A percentile compares a stretch with the other conserved stretches of the same genome.
These are phyloP conservation scores for Scrobipalpa costella DNA, from an alignment of 2,888 invertebrate species.

Conservation along the genomic window DNA sequence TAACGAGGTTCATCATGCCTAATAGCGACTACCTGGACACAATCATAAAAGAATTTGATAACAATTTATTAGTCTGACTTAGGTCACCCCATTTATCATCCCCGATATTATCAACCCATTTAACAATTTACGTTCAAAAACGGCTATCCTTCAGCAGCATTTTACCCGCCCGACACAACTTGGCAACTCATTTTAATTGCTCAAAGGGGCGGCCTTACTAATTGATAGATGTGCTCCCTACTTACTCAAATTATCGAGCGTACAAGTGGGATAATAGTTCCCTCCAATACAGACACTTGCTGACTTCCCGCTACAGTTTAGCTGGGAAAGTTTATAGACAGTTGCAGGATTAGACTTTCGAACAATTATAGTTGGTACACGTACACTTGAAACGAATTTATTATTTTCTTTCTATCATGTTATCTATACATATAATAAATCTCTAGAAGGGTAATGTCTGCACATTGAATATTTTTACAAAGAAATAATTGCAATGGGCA, in stretches of 20 bases:
- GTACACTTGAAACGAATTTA: too few relatives aligned
- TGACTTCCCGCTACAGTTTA: not conserved
- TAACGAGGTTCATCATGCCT: too few relatives aligned
- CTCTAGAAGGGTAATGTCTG: too few relatives aligned
- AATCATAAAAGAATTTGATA: too few relatives aligned
- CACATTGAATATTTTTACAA: too few relatives aligned
- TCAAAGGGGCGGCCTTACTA: slow-evolving; percentile 40
- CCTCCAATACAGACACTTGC: slow-evolving; percentile 5
- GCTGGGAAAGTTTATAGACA: not conserved
- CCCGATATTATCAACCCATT: too few relatives aligned
- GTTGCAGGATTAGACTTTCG: not conserved
- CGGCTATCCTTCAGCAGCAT: slow-evolving; percentile 26
- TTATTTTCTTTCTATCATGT: too few relatives aligned
- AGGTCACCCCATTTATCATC: too few relatives aligned
- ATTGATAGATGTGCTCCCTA: slow-evolving; percentile 44
- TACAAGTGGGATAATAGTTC: slow-evolving; percentile 31
- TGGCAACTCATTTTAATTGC: slow-evolving; percentile 44
- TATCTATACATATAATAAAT: too few relatives aligned
- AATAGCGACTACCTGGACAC: too few relatives aligned
- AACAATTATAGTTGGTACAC: not conserved
- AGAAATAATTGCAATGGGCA: too few relatives aligned
- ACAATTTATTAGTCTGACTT: too few relatives aligned
- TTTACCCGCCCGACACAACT: slow-evolving; percentile 31
- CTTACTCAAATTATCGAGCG: slow-evolving; percentile 32
- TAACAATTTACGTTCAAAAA: slow-evolving; percentile 19